Evolutionary conservation across 2,888 invertebrate species (phyloP), one percentile per base, ranked within the genome.

Genomic region (Teleiodes luculella): DNA sequence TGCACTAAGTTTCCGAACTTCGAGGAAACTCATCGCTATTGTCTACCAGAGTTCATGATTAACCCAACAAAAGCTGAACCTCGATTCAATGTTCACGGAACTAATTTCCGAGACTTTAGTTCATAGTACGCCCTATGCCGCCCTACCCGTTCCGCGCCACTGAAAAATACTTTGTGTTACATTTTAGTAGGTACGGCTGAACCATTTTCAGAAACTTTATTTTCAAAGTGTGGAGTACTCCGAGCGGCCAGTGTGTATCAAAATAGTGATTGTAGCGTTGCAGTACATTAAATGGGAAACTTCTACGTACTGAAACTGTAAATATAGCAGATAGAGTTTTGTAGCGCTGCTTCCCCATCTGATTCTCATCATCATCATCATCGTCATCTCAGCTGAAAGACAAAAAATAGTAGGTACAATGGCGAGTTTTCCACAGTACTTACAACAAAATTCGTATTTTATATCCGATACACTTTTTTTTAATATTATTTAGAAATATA

Each of bases 181-280:
- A 43, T 28, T 43, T 43, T 28, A 20, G 11, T 28, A 28, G 13
- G 24, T 13, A 24, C 1, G 43, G 13, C 24, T 28, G 28, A 43
- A 43, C 10, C 24, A 20, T 24, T 18, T 41, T 18, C n/a, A 28
- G 2, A 1, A 43, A 43, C 13, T 43, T 43, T 20, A 10, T 31
- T 49, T 36, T 14, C 13, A 49, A 56, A 52, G 51, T 43, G 54
- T 46, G 45, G 55, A 57, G 58, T 58, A 51, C 41, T 33, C 35
- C 14, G n/a, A 54, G 54, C 39, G 50, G 56, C 67, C 65, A 64
- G 64, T 69, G 65, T 49, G 16, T 28, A 33, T 53, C 52, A 61
- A 61, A 62, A 58, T 54, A 53, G 52, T 54, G 24, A 4, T 24
- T 58, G 47, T 35, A 57, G 31, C 46, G 48, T 59, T 50, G 48